Conservation (phyloP, 1,140 invertebrate species). For the Procambarus clarkii region DNA sequence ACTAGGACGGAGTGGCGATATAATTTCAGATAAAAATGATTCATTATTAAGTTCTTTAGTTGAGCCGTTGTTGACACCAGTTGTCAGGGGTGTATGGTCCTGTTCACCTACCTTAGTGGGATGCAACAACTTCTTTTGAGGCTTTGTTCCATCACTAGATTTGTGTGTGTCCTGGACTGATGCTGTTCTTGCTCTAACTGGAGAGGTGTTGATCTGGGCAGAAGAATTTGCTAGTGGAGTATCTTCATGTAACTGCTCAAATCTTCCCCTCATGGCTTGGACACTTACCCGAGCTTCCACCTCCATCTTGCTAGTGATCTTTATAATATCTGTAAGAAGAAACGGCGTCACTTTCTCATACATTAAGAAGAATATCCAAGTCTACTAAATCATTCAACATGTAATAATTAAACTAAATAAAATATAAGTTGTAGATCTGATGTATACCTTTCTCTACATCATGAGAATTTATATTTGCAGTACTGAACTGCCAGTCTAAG, state of each 20-base stretch:
- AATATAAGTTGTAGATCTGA: too few species aligned
- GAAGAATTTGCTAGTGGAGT: not conserved
- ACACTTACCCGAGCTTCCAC: slow-evolving; percentile 58
- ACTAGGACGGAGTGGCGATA: not conserved
- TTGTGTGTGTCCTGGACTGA: slow-evolving; percentile 8
- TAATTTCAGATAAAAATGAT: not conserved
- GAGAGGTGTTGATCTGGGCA: not conserved
- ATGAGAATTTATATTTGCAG: too few species aligned
- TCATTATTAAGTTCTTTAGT: not conserved
- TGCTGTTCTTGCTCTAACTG: slow-evolving; percentile 4
- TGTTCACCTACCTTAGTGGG: not conserved
- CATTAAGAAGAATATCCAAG: too few species aligned
- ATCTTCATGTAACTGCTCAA: slow-evolving; percentile 53
- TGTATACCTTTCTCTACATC: too few species aligned
- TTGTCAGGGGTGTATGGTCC: not conserved
- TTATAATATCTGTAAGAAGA: not conserved
- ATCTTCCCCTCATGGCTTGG: slow-evolving; percentile 49
- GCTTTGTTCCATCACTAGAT: not conserved
- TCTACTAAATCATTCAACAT: too few species aligned
- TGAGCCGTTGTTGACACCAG: not conserved
- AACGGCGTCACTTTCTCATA: too few species aligned
- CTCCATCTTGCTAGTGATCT: slow-evolving; percentile 28
- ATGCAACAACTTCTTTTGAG: not conserved
- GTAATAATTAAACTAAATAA: too few species aligned
- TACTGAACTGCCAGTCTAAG: too few species aligned